These are phyloP conservation scores for Spea multiplicata DNA, from an alignment of 2,113 vertebrate species.

Conservation along the genomic window DNA sequence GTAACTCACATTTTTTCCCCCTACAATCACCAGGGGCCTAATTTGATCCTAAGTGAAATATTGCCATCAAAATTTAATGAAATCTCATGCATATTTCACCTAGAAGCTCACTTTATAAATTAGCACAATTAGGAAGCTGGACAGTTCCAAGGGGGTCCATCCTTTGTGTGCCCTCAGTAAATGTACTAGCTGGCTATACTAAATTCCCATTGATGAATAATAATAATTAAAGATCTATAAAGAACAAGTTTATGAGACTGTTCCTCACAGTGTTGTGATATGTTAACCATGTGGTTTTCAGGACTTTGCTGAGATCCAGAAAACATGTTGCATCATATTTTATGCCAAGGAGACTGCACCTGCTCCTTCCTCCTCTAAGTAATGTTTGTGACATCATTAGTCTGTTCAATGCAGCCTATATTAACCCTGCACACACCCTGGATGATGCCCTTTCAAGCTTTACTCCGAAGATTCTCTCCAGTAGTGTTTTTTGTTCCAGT, in stretches of 20 bases:
- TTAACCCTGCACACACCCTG: no score
- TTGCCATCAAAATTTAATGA: constrained; percentile 48
- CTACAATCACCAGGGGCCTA: constrained; percentile 46
- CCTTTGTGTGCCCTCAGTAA: constrained; percentile 13
- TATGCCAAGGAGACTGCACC: no score
- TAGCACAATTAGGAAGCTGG: constrained; percentile 44
- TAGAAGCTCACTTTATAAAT: constrained; percentile 46
- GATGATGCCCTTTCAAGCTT: no score
- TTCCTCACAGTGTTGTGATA: neutral
- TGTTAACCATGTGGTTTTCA: neutral
- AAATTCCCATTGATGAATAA: constrained; percentile 34
- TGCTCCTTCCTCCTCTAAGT: no score
- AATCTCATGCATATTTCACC: constrained; percentile 47
- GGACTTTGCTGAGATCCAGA: no score
- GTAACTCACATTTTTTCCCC: constrained; percentile 36
- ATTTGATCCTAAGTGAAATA: constrained; percentile 47
- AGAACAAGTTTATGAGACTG: constrained; percentile 6
- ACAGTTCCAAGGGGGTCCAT: constrained; percentile 39
- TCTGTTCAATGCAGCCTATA: no score
- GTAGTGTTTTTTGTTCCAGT: no score
- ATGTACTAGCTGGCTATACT: constrained; percentile 14
- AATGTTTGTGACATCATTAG: no score
- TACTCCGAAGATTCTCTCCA: no score
- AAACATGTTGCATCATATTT: no score
- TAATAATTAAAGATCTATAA: constrained; percentile 37